phyloP scores from a whole-genome alignment of 2,888 invertebrate genomes.

The Hemaris fuciformis region DNA sequence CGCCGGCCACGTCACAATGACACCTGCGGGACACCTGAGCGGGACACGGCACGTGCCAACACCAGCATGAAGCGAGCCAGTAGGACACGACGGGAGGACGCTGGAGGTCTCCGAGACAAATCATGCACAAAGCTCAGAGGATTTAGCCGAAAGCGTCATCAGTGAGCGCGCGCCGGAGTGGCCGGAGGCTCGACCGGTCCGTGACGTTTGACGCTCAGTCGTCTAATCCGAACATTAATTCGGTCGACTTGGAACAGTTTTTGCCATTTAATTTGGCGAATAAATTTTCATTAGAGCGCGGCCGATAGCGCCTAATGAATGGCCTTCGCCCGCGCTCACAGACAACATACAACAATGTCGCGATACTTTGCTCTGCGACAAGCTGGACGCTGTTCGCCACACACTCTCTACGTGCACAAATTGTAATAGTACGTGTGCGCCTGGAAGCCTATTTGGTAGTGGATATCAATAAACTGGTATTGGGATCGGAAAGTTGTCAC shows the following conservation, averaged over 20 bases:
- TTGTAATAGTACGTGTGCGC: too few relatives aligned
- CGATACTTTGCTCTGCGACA: too few relatives aligned
- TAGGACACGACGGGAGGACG: too few relatives aligned
- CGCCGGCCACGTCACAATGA: not conserved
- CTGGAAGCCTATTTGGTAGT: too few relatives aligned
- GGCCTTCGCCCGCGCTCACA: constrained; percentile 22
- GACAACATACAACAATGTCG: not conserved
- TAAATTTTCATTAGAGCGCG: constrained; percentile 70
- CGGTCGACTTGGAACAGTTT: not conserved
- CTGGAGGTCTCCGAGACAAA: too few relatives aligned
- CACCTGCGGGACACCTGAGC: not conserved
- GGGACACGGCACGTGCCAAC: too few relatives aligned
- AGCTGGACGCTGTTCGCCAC: too few relatives aligned
- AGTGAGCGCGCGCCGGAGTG: not conserved
- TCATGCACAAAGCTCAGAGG: not conserved
- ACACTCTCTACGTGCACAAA: too few relatives aligned
- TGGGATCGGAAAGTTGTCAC: too few relatives aligned
- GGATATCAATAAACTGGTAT: too few relatives aligned
- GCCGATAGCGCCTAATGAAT: constrained; percentile 69
- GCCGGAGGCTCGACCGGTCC: not conserved
- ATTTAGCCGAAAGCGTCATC: not conserved
- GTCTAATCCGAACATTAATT: constrained; percentile 6
- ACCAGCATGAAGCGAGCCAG: too few relatives aligned
- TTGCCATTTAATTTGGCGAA: constrained; percentile 55
- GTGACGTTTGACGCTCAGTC: not conserved